phyloP scores from a whole-genome alignment of 2,113 vertebrate species.

The Dicentrarchus labrax region DNA sequence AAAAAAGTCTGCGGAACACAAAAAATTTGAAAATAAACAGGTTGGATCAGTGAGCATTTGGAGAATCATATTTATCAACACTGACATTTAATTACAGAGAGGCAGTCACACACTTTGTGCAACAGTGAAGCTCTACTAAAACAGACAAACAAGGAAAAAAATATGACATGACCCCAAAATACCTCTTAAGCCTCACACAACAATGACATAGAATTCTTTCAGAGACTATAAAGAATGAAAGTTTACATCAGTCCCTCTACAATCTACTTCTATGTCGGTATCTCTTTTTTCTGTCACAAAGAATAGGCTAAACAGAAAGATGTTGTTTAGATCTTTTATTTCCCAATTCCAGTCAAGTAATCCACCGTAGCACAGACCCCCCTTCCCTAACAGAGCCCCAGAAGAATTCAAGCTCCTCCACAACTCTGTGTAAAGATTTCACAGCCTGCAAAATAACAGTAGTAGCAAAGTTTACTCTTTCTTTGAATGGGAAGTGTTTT shows the following conservation, averaged over 20 bases:
- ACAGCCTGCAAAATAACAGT: constrained; percentile 52
- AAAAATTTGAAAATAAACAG: constrained; percentile 69
- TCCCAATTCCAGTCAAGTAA: constrained; percentile 65
- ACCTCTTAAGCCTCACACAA: constrained; percentile 44
- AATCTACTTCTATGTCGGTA: constrained; percentile 28
- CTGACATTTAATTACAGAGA: constrained; percentile 58
- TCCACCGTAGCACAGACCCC: constrained; percentile 23
- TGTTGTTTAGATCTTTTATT: constrained; percentile 62
- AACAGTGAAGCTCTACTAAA: constrained; percentile 23
- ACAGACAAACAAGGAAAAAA: constrained; percentile 29
- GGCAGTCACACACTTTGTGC: constrained; percentile 57
- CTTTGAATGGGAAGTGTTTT: constrained; percentile 60
- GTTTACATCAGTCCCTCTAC: constrained; percentile 61
- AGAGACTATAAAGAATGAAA: constrained; percentile 42
- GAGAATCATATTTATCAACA: constrained; percentile 48
- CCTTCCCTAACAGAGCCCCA: constrained; percentile 42
- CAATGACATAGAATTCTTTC: constrained; percentile 30
- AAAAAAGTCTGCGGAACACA: constrained; percentile 55
- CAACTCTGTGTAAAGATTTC: constrained; percentile 51
- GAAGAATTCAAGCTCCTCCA: constrained; percentile 57
- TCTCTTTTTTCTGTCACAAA: constrained; percentile 36
- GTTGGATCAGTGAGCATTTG: constrained; percentile 45
- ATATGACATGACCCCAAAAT: constrained; percentile 61
- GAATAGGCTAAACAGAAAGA: constrained; percentile 59
- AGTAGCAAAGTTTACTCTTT: constrained; percentile 58